Conservation (phyloP, 2,797 vertebrate genomes). For the Lophotriccus pileatus region DNA sequence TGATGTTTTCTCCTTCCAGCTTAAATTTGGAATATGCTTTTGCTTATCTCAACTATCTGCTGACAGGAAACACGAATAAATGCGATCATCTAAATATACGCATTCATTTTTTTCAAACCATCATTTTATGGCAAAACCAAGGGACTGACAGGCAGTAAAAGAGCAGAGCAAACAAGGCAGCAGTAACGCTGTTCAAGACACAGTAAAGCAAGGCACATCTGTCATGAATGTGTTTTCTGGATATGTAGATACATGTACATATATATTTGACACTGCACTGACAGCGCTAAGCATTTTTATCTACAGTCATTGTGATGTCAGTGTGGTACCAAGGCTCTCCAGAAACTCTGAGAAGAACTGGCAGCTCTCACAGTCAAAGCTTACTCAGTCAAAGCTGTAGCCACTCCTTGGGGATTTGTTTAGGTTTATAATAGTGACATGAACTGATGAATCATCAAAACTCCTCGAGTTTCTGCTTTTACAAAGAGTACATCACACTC, state of each 20-base stretch:
- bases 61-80: background rate
- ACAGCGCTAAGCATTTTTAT: background rate
- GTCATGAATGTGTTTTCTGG: background rate
- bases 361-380: background rate
- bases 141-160: background rate
- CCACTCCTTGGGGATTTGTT: background rate
- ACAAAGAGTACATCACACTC: background rate
- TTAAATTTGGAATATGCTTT: background rate
- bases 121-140: background rate
- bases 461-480: background rate
- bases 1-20: background rate
- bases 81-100: background rate
- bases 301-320: background rate
- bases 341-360: background rate
- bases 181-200: background rate
- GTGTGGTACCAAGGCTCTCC: background rate
- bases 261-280: background rate
- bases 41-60: background rate
- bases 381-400: background rate
- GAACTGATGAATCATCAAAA: background rate
- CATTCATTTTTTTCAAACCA: background rate
- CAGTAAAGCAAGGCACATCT: background rate
- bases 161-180: background rate
- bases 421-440: background rate
- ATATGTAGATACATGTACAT: accelerated